phyloP scores from a whole-genome alignment of 2,113 vertebrate species.

The Seriola dumerili region DNA sequence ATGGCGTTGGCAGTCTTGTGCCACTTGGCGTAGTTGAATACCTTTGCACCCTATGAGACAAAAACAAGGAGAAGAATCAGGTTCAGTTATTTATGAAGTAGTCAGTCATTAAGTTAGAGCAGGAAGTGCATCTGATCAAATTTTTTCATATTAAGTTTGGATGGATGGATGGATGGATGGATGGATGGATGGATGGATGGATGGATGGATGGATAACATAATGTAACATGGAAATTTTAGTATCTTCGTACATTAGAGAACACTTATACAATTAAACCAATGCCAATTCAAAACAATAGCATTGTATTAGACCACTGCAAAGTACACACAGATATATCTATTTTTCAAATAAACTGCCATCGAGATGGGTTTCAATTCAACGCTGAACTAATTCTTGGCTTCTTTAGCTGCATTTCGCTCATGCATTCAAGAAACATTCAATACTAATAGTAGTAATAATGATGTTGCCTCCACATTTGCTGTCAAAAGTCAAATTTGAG shows the following conservation, averaged over 20 bases:
- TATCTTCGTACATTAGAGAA: background rate
- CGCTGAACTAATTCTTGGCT: background rate
- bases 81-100: background rate
- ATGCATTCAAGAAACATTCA: too few relatives aligned
- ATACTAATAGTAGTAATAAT: background rate
- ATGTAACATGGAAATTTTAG: background rate
- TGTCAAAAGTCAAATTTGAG: too few relatives aligned
- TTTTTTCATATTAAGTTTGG: background rate
- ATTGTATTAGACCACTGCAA: too few relatives aligned
- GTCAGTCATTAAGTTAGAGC: background rate
- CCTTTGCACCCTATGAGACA: constrained; percentile 88
- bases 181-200: too few relatives aligned
- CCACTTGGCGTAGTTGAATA: constrained; percentile 93
- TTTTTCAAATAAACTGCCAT: too few relatives aligned
- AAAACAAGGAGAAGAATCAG: constrained; percentile 16
- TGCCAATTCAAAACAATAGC: background rate
- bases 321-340: too few relatives aligned
- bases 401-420: too few relatives aligned
- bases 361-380: background rate
- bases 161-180: too few relatives aligned
- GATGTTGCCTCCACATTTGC: background rate
- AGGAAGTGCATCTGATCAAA: background rate
- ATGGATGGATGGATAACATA: too few relatives aligned
- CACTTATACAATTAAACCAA: background rate
- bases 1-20: constrained; percentile 84